These are phyloP conservation scores for Manduca sexta DNA, from an alignment of 1,140 invertebrate species.

Conservation along the genomic window DNA sequence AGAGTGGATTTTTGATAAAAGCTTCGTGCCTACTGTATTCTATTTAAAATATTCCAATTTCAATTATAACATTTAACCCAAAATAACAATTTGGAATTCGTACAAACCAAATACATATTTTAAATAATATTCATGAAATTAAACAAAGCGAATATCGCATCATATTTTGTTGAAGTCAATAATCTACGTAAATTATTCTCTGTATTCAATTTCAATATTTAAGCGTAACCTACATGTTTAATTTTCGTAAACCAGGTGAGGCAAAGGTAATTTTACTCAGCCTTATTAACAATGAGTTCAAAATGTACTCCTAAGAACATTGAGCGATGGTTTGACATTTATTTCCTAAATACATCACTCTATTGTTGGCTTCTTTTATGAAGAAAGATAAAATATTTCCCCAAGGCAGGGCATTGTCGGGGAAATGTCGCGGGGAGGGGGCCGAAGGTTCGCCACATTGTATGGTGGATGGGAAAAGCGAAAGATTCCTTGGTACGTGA, in stretches of 20 bases:
- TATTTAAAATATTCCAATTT: too few species aligned
- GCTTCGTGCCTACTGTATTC: too few species aligned
- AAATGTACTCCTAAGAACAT: slow-evolving; percentile 26
- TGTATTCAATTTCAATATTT: too few species aligned
- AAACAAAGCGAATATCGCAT: too few species aligned
- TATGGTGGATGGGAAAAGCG: slow-evolving; percentile 6
- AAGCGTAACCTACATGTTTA: too few species aligned
- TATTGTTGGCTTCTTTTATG: slow-evolving; percentile 61
- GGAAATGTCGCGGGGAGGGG: slow-evolving; percentile 43
- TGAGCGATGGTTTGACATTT: slow-evolving; percentile 61
- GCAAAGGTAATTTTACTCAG: background rate
- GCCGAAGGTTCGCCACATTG: slow-evolving; percentile 17
- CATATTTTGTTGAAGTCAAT: too few species aligned
- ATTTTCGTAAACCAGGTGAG: background rate
- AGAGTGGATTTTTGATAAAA: too few species aligned
- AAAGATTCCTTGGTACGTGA: slow-evolving; percentile 1
- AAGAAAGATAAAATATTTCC: slow-evolving; percentile 68
- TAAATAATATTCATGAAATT: too few species aligned
- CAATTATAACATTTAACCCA: too few species aligned
- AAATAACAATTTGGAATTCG: too few species aligned
- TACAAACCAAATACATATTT: too few species aligned
- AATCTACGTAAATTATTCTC: too few species aligned
- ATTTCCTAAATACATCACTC: slow-evolving; percentile 59
- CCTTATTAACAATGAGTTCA: slow-evolving; percentile 21
- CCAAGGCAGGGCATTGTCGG: slow-evolving; percentile 46